Conservation (phyloP, 2,888 invertebrate genomes). For the Itoplectis maculator region DNA sequence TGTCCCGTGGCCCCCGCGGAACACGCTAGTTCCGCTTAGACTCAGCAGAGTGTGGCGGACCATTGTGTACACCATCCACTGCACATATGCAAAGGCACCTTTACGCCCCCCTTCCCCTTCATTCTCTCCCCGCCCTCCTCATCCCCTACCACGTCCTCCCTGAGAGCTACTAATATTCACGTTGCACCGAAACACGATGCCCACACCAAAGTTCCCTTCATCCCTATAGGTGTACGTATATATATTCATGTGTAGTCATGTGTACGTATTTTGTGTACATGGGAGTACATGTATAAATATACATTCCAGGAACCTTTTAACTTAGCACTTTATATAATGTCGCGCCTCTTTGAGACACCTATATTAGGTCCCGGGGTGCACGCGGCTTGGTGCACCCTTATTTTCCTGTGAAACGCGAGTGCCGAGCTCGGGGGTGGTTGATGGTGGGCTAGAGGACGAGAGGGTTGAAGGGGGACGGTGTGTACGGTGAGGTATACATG, state of each 20-base stretch:
- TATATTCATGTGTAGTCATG: background rate
- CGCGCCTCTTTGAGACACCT: background rate
- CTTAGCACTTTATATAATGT: slow-evolving; percentile 72
- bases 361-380: background rate
- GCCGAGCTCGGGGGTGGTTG: background rate
- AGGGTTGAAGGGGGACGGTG: too few relatives aligned
- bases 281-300: background rate
- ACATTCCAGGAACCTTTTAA: slow-evolving; percentile 61
- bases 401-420: background rate
- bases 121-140: too few relatives aligned
- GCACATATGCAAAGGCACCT: background rate
- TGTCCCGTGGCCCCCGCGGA: slow-evolving; percentile 50
- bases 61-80: slow-evolving; percentile 23
- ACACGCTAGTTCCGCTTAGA: slow-evolving; percentile 32
- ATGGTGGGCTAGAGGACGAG: background rate
- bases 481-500: background rate
- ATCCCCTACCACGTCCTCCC: too few relatives aligned
- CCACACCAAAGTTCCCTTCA: slow-evolving; percentile 21
- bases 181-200: slow-evolving; percentile 38
- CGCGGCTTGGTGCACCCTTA: background rate
- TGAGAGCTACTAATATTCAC: slow-evolving; percentile 37
- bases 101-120: too few relatives aligned
- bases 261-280: too few relatives aligned
- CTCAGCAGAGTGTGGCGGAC: slow-evolving; percentile 42
- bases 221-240: background rate